These are phyloP conservation scores for Arbacia lixula DNA, from an alignment of 53 echinoderm and acorn worm species.

Conservation along the genomic window DNA sequence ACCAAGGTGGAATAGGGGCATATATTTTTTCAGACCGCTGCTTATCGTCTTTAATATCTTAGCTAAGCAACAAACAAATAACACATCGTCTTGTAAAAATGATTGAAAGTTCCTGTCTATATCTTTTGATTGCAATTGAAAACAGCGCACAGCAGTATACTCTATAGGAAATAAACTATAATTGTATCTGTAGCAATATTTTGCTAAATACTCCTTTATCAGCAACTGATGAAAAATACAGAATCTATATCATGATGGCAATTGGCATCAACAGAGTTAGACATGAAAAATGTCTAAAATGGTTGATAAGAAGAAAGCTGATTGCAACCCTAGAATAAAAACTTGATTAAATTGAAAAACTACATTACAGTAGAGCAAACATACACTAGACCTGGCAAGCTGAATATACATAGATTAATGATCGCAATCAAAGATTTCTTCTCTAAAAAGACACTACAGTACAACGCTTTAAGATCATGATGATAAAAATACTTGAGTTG, in stretches of 20 bases:
- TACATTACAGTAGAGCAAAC: too few relatives aligned
- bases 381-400: slow-evolving; percentile 48
- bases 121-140: slow-evolving; percentile 36
- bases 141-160: slow-evolving; percentile 47
- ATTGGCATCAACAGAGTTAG: too few relatives aligned
- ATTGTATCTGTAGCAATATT: too few relatives aligned
- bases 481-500: slow-evolving; percentile 56
- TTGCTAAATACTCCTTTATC: too few relatives aligned
- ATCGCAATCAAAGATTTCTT: slow-evolving; percentile 2
- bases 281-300: too few relatives aligned
- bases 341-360: too few relatives aligned
- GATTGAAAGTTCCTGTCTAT: slow-evolving; percentile 10
- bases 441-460: slow-evolving; percentile 56
- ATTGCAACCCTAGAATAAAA: too few relatives aligned
- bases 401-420: slow-evolving; percentile 35
- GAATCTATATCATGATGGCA: too few relatives aligned
- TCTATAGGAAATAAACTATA: too few relatives aligned
- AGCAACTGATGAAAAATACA: too few relatives aligned
- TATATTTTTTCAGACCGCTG: slow-evolving; percentile 15
- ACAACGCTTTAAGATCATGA: slow-evolving; percentile 30
- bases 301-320: too few relatives aligned
- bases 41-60: slow-evolving; percentile 37
- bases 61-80: slow-evolving; percentile 32
- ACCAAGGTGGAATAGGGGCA: slow-evolving; percentile 60
- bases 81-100: slow-evolving; percentile 19